Percentiles rank a stretch among this genome's conserved stretches.
Evolutionary conservation across 1,140 invertebrate genomes (phyloP).

Genomic region (Drosophila nigromelanica): DNA sequence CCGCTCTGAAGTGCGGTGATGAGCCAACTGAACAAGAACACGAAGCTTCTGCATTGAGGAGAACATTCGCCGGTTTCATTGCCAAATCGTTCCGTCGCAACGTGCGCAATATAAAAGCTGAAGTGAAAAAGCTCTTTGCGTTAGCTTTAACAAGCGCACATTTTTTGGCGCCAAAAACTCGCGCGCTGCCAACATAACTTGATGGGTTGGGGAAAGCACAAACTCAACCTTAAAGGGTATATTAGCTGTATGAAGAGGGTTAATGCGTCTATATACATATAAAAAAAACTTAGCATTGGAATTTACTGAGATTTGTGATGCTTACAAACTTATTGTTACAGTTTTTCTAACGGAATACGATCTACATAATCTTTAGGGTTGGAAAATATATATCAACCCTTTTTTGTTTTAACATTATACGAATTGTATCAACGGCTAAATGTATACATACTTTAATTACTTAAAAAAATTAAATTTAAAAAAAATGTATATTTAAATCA

Average conservation of each 20-base stretch:
- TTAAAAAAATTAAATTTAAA: too few species aligned
- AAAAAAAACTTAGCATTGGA: too few species aligned
- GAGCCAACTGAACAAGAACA: slow-evolving; percentile 9
- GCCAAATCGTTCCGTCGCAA: slow-evolving; percentile 41
- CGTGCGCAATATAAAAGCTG: slow-evolving; percentile 24
- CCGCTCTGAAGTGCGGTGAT: background rate
- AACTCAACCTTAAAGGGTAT: background rate
- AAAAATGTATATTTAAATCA: too few species aligned
- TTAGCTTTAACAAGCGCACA: slow-evolving; percentile 28
- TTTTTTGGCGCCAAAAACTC: slow-evolving; percentile 63
- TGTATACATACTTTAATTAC: too few species aligned
- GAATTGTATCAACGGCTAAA: too few species aligned
- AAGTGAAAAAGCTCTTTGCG: slow-evolving; percentile 18
- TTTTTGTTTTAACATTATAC: too few species aligned
- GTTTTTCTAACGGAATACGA: too few species aligned
- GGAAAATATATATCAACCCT: too few species aligned
- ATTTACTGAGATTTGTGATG: too few species aligned
- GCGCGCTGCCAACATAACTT: slow-evolving; percentile 32
- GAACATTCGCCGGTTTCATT: slow-evolving; percentile 34
- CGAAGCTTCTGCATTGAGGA: slow-evolving; percentile 8
- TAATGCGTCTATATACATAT: too few species aligned
- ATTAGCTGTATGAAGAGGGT: background rate
- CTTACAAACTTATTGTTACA: too few species aligned
- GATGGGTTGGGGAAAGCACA: slow-evolving; percentile 20
- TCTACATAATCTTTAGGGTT: too few species aligned